These are phyloP conservation scores for Pteronura brasiliensis DNA, from an alignment of 2,113 vertebrate species.

Conservation along the genomic window DNA sequence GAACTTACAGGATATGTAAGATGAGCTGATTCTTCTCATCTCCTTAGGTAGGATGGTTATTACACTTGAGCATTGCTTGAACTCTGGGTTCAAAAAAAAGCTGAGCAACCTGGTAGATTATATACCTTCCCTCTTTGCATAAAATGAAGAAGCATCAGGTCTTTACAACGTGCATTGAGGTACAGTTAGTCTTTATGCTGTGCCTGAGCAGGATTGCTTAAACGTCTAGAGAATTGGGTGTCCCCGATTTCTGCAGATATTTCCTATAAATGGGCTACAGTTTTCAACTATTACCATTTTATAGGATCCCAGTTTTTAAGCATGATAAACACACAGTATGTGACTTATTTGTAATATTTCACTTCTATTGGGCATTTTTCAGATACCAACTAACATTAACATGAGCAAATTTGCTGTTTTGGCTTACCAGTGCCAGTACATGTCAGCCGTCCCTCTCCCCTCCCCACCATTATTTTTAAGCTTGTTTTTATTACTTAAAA, in stretches of 20 bases:
- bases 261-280: not conserved
- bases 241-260: not conserved
- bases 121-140: not conserved
- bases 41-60: not conserved
- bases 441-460: not conserved
- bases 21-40: not conserved
- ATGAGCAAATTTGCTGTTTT: not conserved
- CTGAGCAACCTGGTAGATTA: not conserved
- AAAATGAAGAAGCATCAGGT: not conserved
- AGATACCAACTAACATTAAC: not conserved
- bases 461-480: not conserved
- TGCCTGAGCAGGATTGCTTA: not conserved
- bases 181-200: not conserved
- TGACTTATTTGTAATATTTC: not conserved
- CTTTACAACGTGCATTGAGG: not conserved
- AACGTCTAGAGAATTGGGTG: not conserved
- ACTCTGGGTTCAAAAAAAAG: not conserved
- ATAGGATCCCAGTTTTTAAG: not conserved
- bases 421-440: not conserved
- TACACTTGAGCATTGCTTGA: not conserved
- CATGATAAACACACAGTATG: not conserved
- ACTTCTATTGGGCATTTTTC: conserved; percentile 17
- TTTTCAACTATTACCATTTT: not conserved
- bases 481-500: not conserved
- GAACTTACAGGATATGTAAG: not conserved